These are phyloP conservation scores for Motacilla alba DNA, from an alignment of 2,113 vertebrate species.

Conservation along the genomic window DNA sequence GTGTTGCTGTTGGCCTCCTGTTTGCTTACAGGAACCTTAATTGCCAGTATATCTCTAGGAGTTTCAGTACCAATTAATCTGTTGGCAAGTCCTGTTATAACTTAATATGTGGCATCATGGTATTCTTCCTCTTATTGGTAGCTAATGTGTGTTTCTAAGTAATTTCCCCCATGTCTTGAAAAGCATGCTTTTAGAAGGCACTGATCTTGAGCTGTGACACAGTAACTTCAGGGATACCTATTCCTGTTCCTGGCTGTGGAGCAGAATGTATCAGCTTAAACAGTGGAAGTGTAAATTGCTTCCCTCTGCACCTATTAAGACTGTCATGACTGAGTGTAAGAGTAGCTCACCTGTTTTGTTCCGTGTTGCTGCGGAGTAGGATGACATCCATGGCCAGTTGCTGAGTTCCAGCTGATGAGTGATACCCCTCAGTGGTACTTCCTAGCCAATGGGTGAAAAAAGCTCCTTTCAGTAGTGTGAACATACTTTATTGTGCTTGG, in stretches of 20 bases:
- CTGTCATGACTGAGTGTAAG: neutral
- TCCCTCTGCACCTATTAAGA: neutral
- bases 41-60: neutral
- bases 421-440: neutral
- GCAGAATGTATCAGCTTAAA: neutral
- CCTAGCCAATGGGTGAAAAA: neutral
- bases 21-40: neutral
- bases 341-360: neutral
- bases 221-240: neutral
- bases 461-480: neutral
- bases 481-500: neutral
- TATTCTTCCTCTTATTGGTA: neutral
- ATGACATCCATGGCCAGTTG: neutral
- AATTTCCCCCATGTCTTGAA: neutral
- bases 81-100: neutral
- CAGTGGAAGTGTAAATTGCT: neutral
- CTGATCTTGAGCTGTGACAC: neutral
- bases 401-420: neutral
- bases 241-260: neutral
- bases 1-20: neutral
- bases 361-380: fast-evolving
- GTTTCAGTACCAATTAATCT: neutral
- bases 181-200: neutral
- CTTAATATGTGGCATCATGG: neutral
- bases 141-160: neutral